Base-by-base conservation (phyloP, 2,113 vertebrate species). In the Electrona antarctica region DNA sequence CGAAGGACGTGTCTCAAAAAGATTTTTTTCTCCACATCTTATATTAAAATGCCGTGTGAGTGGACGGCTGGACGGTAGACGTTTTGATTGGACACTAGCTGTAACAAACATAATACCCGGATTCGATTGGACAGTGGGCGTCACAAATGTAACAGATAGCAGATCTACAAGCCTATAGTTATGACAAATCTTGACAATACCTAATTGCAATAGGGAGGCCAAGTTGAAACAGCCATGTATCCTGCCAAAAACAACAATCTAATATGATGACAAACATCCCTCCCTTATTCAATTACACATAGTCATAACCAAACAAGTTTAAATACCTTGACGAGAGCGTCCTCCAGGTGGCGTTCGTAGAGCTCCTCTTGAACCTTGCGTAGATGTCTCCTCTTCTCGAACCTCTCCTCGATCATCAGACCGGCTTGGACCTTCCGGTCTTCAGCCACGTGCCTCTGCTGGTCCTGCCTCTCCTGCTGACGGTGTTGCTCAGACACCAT, bases 321-420 rank as follows among this genome's bases (percentile, higher is more conserved):
- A 41, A 41, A 79, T 79, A 95, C 95, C 86, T 92, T 91, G 7
- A 86, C 55, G 71, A 95, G 78, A 12, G 92, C 85, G 55, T 92
- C 92, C 75, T 97, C 92, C 33, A 92, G 82, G 21, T 88, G 87
- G 69, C 83, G 88, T 75, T 96, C 95, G 4, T 77, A 78, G 11
- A 93, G 86, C 69, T 94, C 92, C 7, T 93, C 82, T 41, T 93
- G 92, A 67, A 94, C 50, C 57, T 91, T 75, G 8, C 91, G 83
- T 48, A 90, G 77, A 41, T 91, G 71, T 1, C 91, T 83, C 84
- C 76, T 93, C 60, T 56, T 90, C 41, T 94, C 92, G 0, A 79
- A 55, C 0, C 77, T 80, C 8, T 95, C 89, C 61, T 95, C 92
- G 1, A 67, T 87, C 71, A 77, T 74, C 21, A 93, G 54, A 8